Base-by-base conservation (phyloP, 2,888 invertebrate species). In the Phymatocera aterrima region DNA sequence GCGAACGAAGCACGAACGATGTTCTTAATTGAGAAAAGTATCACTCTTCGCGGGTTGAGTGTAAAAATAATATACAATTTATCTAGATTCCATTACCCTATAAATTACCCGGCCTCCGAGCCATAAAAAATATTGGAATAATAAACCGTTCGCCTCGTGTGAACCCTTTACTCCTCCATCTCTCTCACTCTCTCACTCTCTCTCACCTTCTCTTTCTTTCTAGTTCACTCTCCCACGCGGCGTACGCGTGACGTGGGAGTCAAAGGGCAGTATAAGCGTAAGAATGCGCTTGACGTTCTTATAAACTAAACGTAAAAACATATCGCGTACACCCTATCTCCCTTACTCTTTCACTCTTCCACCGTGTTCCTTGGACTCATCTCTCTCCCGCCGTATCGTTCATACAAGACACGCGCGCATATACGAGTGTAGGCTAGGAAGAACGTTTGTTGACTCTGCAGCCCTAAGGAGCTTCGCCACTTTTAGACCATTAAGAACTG, bases 11-110 rank as follows among this genome's bases (percentile, higher is more conserved):
- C n/a, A n/a, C n/a, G n/a, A n/a, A n/a, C 0, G 24, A 60, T 0
- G 1, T 51, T n/a, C n/a, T 31, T 15, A 51, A 21, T 51, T 72
- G 18, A n/a, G n/a, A 10, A 28, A 3, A 37, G 18, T 72, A 34
- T 72, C 31, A 51, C 43, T 57, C 21, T n/a, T 43, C 10, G 18
- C 24, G 15, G 21, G 40, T 60, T n/a, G 75, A 75, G 75, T 75
- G 75, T 43, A 40, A 40, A 40, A 24, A 54, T 51, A 75, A 75
- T 57, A 75, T 57, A 75, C 75, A 75, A 43, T 54, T 37, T 84
- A 85, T 85, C 84, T 85, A 81, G 83, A 81, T 83, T 82, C 85
- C 85, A 89, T 90, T 88, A 87, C 87, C 85, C 87, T 87, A 90
- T 89, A 88, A 87, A 85, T 83, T 85, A 82, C 80, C 77, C 65